Percentiles rank a stretch among this genome's conserved stretches.
These are phyloP conservation scores for Cyanoramphus novaezelandiae DNA, from an alignment of 2,113 vertebrate genomes.

Conservation along the genomic window DNA sequence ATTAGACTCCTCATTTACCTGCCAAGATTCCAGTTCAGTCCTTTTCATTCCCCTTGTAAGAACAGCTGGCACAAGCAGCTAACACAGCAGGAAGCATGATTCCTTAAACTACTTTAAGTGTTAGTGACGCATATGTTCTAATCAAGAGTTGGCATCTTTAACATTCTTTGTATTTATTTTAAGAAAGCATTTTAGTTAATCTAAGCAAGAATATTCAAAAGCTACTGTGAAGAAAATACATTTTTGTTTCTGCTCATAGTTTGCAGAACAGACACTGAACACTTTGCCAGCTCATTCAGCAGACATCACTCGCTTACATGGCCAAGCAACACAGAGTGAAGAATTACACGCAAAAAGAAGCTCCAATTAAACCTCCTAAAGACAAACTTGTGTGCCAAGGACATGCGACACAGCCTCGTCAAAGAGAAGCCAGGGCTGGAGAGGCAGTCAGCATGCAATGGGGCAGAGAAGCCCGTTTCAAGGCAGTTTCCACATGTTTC, in stretches of 20 bases:
- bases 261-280: not conserved
- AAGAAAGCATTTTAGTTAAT: not conserved
- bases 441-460: not conserved
- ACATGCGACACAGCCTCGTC: accelerated
- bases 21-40: not conserved
- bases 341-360: not conserved
- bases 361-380: not conserved
- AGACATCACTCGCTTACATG: not conserved
- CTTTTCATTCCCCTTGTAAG: not conserved
- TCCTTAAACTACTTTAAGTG: not conserved
- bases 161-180: conserved; percentile 27
- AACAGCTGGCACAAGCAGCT: conserved; percentile 24
- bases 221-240: not conserved
- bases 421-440: not conserved
- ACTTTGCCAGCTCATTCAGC: not conserved
- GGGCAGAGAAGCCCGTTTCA: not conserved
- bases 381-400: not conserved
- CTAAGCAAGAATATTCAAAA: conserved; percentile 25
- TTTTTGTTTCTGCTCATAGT: not conserved
- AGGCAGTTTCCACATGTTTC: accelerated
- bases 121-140: conserved; percentile 16
- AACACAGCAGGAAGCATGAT: conserved; percentile 26
- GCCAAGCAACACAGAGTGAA: not conserved
- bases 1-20: not conserved
- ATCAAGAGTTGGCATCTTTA: conserved; percentile 38